Conservation (phyloP, 1,140 invertebrate genomes). For the Alviniconcha marisindica region DNA sequence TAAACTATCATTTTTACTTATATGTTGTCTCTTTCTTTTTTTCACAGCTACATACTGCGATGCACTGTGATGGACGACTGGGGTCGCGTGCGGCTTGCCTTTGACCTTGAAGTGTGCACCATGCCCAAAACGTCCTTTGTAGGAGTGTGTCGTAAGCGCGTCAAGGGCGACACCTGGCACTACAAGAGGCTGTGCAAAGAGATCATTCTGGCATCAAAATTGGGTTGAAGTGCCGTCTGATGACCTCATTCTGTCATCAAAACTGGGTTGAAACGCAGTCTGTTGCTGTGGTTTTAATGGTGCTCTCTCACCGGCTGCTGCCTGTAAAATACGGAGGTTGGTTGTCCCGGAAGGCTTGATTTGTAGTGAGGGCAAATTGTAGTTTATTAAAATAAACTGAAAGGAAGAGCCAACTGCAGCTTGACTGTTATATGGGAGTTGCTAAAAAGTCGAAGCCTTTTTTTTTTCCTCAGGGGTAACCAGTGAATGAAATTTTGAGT, state of each 20-base stretch:
- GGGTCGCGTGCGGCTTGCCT: conserved; percentile 80
- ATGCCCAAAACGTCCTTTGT: conserved; percentile 78
- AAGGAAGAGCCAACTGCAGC: too few relatives aligned
- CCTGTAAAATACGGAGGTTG: too few relatives aligned
- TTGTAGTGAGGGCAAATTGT: too few relatives aligned
- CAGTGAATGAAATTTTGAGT: too few relatives aligned
- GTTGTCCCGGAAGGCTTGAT: too few relatives aligned
- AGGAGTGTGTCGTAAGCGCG: conserved; percentile 86
- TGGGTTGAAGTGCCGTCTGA: conserved; percentile 83
- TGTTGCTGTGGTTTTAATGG: too few relatives aligned
- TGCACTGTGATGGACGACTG: conserved; percentile 79
- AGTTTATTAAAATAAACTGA: too few relatives aligned
- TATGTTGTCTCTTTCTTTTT: not conserved
- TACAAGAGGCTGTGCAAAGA: conserved; percentile 92
- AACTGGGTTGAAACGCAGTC: conserved; percentile 79
- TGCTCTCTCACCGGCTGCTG: too few relatives aligned
- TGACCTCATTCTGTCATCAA: conserved; percentile 81
- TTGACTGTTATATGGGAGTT: too few relatives aligned
- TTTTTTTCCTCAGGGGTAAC: too few relatives aligned
- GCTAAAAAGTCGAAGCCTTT: too few relatives aligned
- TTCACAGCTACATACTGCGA: conserved; percentile 81
- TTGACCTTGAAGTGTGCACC: conserved; percentile 89
- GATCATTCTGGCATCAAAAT: conserved; percentile 78
- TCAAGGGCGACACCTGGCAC: conserved; percentile 90
- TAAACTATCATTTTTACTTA: not conserved